Evolutionary conservation across 2,797 vertebrate genomes (phyloP), one percentile per base, ranked within the genome.

Genomic region (Natrix natrix): DNA sequence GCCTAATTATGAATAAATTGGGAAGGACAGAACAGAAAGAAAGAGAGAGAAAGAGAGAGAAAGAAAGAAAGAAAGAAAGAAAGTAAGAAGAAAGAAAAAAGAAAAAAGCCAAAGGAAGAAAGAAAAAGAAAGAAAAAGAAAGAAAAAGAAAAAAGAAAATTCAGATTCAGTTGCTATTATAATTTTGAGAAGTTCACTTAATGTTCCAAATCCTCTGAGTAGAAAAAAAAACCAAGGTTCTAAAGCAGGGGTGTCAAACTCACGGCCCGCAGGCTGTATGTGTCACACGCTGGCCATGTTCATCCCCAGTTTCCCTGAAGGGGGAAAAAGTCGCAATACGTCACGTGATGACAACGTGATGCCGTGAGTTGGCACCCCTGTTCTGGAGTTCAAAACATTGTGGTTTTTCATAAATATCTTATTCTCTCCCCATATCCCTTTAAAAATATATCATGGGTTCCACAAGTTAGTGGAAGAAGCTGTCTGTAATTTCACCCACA

Each of bases 121-220:
- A 2, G 12, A 56, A 13, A 56, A 56, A 55, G 56, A 22, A 59
- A 17, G 56, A 17, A 57, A 22, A 16, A 16, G 14, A 26, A 0
- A 66, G 28, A 26, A 63, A 61, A 8, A 26, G 32, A 60, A 11
- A n/a, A 8, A 13, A 43, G 37, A 13, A 59, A 14, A 32, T 56
- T 91, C 32, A 32, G 57, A 63, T 89, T 83, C 59, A 87, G 52
- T 59, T 69, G 86, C 60, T 87, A 69, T 69, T 90, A 57, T 87
- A 86, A 66, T 63, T 90, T 48, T 26, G 48, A 83, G 37, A 6
- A 52, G 32, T 87, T 63, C 54, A 87, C 55, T 89, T 54, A 37
- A 90, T 60, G 57, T 87, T 59, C 22, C 74, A 48, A 5, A 74
- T 59, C 86, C 74, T 37, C 24, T 69, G 54, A 61, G 4, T n/a